Evolutionary conservation across 2,888 invertebrate species (phyloP), one percentile per base, ranked within the genome.

Genomic region (Ashinkailepas kermadecensis): DNA sequence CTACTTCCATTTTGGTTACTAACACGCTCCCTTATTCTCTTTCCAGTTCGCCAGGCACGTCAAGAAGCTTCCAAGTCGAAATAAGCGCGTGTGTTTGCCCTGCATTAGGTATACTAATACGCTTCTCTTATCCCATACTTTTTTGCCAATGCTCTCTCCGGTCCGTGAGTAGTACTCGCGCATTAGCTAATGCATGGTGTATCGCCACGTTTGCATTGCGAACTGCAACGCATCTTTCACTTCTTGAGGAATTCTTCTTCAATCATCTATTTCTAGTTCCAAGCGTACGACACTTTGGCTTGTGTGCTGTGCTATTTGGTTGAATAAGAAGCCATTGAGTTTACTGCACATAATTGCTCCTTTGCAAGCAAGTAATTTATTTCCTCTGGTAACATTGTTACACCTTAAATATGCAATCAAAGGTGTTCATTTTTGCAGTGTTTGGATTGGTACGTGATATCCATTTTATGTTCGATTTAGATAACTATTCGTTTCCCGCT

Each of bases 1-100:
- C 11, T 12, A 18, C 23, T 8, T n/a, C 6, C 3, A 13, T 25
- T 70, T 70, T 70, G n/a, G 39, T 70, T 39, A 70, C 70, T 70
- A 70, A 70, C 70, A 10, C 70, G 13, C 70, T 39, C 25, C 15
- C 13, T 13, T 70, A 39, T 39, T 70, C 39, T 70, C 70, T 25
- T 70, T 70, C 13, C 70, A 70, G 70, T 70, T 70, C 70, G 70
- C 39, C 25, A 70, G 70, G 70, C 70, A 70, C 70, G 70, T 70
- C 70, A 15, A 15, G 8, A 74, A 9, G 74, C 74, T 74, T 74
- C 74, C 74, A 74, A 74, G 74, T 74, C 74, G 54, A 54, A 74
- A 39, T 74, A 74, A 74, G 74, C 74, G 74, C 74, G 74, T 74
- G 74, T 74, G 74, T 74, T 25, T 74, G 54, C 74, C 13, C 74